Evolutionary conservation across 2,888 invertebrate species (phyloP), one percentile per base, ranked within the genome.

Genomic region (Amphipyra tragopoginis): DNA sequence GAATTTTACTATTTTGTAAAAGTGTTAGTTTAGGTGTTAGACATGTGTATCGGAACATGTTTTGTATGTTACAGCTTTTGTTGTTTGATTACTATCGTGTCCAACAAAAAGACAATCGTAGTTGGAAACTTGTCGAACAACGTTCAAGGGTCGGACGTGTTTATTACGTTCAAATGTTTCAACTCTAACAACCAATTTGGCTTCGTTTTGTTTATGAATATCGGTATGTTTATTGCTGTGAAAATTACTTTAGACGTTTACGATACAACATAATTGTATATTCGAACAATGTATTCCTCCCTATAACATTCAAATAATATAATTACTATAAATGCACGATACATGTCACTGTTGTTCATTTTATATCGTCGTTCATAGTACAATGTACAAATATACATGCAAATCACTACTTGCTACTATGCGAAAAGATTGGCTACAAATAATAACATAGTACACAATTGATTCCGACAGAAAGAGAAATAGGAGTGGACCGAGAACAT

Each of bases 31-130:
- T 56, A 65, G 64, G 64, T 76, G 69, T 78, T 70, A 66, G 55
- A 68, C 65, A 59, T 65, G 68, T 65, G 68, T 77, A 73, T 78
- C 38, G 51, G 39, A 68, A 76, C 74, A 73, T 63, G 79, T 77
- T 79, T 54, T 50, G 70, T 65, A 72, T 72, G 75, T 77, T 69
- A 79, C 63, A 62, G 34, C 62, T 71, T 71, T 79, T 73, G 78
- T 79, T 79, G 64, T 80, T 65, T 73, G 82, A 82, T 83, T 77
- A 79, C 70, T 77, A 73, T 82, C 75, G 60, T 76, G 78, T 81
- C 55, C 51, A 72, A 84, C 82, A 83, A 85, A 83, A 82, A 81
- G 76, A 79, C 79, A 67, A 79, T 77, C 67, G 68, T 68, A 52
- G 45, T 66, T 65, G 38, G 51, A 48, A 57, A 65, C 70, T 77